These are phyloP conservation scores for Picus viridis DNA, from an alignment of 2,797 vertebrate genomes.

Conservation along the genomic window DNA sequence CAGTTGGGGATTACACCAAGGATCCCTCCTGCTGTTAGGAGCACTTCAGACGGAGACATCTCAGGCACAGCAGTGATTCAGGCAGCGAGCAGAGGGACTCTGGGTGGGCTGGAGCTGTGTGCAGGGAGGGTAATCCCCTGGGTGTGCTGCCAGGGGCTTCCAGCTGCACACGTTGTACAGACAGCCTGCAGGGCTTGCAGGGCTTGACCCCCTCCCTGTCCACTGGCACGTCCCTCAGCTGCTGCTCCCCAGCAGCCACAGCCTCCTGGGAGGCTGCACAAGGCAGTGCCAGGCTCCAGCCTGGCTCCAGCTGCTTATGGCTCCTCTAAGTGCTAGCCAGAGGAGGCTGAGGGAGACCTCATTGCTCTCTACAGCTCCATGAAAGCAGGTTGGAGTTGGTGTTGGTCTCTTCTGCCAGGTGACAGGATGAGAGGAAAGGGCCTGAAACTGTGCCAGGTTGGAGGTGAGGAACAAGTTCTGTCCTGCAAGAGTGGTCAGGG, in stretches of 20 bases:
- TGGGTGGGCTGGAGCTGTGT: background rate
- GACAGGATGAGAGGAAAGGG: no score
- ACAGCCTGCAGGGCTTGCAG: rapidly evolving
- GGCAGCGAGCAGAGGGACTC: rapidly evolving
- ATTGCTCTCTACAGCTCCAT: no score
- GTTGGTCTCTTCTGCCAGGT: no score
- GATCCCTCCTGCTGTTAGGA: background rate
- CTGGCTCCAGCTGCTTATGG: background rate
- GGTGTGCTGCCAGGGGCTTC: background rate
- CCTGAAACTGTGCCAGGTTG: no score
- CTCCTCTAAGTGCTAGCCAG: background rate
- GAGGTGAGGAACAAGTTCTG: no score
- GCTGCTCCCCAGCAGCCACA: rapidly evolving
- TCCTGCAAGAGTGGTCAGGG: no score
- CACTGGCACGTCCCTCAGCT: background rate
- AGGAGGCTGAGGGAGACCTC: no score
- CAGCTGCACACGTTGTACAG: rapidly evolving
- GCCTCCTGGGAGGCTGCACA: background rate
- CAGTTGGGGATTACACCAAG: constrained; percentile 16
- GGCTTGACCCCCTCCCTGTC: background rate
- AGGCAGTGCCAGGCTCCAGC: rapidly evolving
- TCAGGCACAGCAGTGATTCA: background rate
- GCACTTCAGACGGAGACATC: background rate
- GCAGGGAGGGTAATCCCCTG: background rate
- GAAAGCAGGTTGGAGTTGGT: no score